These are phyloP conservation scores for Tetraneura akinire DNA, from an alignment of 1,140 invertebrate species.

Conservation along the genomic window DNA sequence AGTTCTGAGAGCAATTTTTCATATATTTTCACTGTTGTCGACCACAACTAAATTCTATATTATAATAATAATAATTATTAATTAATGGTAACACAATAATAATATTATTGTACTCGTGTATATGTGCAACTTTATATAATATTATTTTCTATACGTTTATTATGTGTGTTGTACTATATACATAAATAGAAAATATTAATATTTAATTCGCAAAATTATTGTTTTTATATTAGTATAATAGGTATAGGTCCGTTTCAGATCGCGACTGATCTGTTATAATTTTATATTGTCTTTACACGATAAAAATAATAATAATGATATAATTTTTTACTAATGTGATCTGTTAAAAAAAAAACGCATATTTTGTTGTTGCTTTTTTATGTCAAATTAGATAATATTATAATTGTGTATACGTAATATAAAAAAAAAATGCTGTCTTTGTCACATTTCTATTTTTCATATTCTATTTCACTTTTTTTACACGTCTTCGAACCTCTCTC, in stretches of 20 bases:
- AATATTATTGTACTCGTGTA: not conserved
- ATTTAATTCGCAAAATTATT: not conserved
- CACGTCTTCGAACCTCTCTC: not conserved
- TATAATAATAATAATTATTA: too few relatives aligned
- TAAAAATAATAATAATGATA: conserved; percentile 3
- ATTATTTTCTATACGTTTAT: too few relatives aligned
- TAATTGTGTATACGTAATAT: not conserved
- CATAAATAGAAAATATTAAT: not conserved
- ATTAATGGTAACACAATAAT: not conserved
- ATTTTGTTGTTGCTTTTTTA: conserved; percentile 19
- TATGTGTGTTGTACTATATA: not conserved
- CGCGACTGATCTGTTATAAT: not conserved
- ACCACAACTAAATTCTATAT: not conserved
- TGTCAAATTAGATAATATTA: not conserved
- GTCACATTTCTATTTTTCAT: not conserved
- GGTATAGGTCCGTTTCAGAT: not conserved
- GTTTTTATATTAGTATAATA: not conserved
- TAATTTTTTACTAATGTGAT: conserved; percentile 33
- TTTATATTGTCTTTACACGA: not conserved
- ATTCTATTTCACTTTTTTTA: not conserved
- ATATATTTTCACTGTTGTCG: not conserved
- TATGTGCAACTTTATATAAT: not conserved
- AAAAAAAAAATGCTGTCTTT: not conserved
- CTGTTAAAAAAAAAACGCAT: conserved; percentile 6
- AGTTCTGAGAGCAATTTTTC: not conserved